Evolutionary conservation across 2,888 invertebrate genomes (phyloP), one percentile per base, ranked within the genome.

Genomic region (Sminthurides aquaticus): DNA sequence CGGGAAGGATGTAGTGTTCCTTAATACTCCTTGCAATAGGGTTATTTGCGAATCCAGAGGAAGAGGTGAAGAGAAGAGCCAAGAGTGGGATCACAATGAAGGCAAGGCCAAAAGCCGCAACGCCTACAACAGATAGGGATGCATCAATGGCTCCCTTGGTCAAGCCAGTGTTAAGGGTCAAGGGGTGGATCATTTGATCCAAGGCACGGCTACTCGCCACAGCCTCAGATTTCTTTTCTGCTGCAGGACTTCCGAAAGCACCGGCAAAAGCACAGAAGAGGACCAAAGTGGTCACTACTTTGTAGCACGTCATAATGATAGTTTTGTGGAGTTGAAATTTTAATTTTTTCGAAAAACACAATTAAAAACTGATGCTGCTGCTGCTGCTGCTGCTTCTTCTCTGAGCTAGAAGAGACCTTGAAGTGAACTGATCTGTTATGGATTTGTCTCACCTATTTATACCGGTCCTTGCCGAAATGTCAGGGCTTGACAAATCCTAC

Each of bases 61-160:
- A 49, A 26, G 58, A 58, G 20, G 64, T 64, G 58, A 57, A 64
- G 24, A 64, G 24, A 3, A 64, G 58, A 29, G 64, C 57, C 24
- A 64, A 24, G 25, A 64, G 27, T 1, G 64, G 64, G 25, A 64
- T 64, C 43, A 59, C 24, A 15, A 58, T 29, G 28, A 64, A 64
- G 8, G 64, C 57, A 5, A 64, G 28, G 3, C 28, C 29, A 28
- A 64, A 64, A 34, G 58, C 64, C 15, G 49, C 27, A 3, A 64
- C 64, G 49, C 64, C 64, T 22, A 64, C 18, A 1, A 58, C 29
- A 29, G 58, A 52, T n/a, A 64, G 18, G 1, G 58, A 28, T 29
- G 64, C 29, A 58, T 64, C 58, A 54, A 64, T 58, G 20, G 49
- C 52, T 2, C 20, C 49, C 34, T 64, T 64, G 8, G 64, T 64